phyloP scores from a whole-genome alignment of 2,797 vertebrate genomes.

The Thaleichthys pacificus region DNA sequence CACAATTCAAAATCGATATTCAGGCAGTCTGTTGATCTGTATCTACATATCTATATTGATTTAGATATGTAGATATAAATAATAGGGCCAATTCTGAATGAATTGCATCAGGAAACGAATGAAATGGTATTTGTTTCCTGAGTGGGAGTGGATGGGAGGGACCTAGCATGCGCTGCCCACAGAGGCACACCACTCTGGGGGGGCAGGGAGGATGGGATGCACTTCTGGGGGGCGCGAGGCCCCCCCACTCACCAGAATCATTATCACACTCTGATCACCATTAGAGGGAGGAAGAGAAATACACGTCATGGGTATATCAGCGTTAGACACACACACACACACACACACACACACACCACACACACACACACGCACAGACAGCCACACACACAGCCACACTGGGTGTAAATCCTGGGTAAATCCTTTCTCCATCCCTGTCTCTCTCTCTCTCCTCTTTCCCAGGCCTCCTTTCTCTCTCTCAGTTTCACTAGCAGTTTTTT shows the following conservation, averaged over 20 bases:
- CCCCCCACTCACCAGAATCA: constrained; percentile 79
- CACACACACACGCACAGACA: constrained; percentile 7
- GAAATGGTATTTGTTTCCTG: constrained; percentile 31
- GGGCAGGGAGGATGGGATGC: constrained; percentile 41
- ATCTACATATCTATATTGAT: no score
- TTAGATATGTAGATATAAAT: background rate
- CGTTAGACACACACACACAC: constrained; percentile 18
- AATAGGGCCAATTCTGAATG: constrained; percentile 34
- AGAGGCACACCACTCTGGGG: constrained; percentile 58
- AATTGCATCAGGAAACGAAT: constrained; percentile 56
- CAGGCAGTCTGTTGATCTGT: no score
- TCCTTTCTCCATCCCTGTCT: background rate
- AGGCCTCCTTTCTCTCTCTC: background rate
- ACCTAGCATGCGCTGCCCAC: constrained; percentile 65
- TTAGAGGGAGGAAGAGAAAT: constrained; percentile 75
- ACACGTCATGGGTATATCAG: constrained; percentile 69
- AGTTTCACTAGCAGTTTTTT: background rate
- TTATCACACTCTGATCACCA: constrained; percentile 78
- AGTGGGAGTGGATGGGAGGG: constrained; percentile 49
- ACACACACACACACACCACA: background rate
- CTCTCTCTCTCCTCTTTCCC: background rate
- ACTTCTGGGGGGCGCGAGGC: constrained; percentile 56
- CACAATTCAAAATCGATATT: no score
- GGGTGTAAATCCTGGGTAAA: no score
- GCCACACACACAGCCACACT: background rate